A percentile compares a stretch with the other conserved stretches of the same genome.
phyloP scores from a whole-genome alignment of 2,797 vertebrate genomes.

The Arctocebus calabarensis region DNA sequence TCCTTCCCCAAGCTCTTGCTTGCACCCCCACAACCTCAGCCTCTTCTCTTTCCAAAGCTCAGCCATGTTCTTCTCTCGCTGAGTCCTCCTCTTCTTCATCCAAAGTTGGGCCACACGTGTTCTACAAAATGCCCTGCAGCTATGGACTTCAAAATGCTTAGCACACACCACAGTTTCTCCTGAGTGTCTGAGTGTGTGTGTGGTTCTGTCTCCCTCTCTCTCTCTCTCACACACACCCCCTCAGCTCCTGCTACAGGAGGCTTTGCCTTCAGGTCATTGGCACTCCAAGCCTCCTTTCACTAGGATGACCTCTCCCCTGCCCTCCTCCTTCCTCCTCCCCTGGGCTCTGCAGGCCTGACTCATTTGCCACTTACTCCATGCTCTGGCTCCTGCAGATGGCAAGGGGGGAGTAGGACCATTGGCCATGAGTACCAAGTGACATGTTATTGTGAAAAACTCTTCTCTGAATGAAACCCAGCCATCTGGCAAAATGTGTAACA shows the following conservation, averaged over 20 bases:
- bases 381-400: conserved; percentile 68
- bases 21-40: neutral
- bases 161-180: neutral
- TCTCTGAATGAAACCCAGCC: conserved; percentile 69
- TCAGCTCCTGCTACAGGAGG: neutral
- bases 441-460: conserved; percentile 76
- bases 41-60: conserved; percentile 6
- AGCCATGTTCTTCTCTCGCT: neutral
- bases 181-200: neutral
- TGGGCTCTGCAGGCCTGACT: conserved; percentile 46
- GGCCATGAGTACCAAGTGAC: conserved; percentile 58
- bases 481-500: conserved; percentile 74
- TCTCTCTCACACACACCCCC: neutral
- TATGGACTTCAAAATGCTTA: conserved; percentile 38
- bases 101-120: conserved; percentile 43
- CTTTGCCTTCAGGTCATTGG: neutral
- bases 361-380: conserved; percentile 54
- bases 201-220: neutral
- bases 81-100: neutral
- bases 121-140: conserved; percentile 56
- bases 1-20: neutral
- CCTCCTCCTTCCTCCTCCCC: neutral
- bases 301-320: neutral
- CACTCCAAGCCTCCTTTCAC: neutral
- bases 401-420: conserved; percentile 50